Conservation (phyloP, 2,797 vertebrate genomes). For the Gymnopithys bicolor region DNA sequence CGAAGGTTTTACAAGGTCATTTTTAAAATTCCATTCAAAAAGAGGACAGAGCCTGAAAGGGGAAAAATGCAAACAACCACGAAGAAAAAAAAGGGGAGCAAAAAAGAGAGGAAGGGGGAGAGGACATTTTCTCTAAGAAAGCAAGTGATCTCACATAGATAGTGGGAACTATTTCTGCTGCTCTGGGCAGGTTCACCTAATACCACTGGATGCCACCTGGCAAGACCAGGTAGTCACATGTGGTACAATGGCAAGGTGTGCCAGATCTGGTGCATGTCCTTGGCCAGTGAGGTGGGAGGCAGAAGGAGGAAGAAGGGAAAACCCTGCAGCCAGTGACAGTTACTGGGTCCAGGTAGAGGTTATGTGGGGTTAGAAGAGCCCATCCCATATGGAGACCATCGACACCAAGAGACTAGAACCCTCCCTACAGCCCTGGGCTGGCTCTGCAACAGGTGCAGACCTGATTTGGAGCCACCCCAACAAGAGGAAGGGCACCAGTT, state of each 20-base stretch:
- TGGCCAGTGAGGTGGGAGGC: neutral
- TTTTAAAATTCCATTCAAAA: neutral
- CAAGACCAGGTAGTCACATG: neutral
- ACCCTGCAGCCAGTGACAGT: neutral
- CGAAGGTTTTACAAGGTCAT: neutral
- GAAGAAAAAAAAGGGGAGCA: neutral
- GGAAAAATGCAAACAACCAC: neutral
- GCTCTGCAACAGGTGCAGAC: neutral
- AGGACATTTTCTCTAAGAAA: neutral
- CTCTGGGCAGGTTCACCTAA: neutral
- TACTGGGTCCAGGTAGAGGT: neutral
- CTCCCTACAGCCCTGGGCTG: neutral
- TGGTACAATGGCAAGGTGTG: neutral
- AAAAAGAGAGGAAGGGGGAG: neutral
- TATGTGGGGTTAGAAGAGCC: accelerated
- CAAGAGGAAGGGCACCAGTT: neutral
- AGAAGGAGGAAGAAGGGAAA: neutral
- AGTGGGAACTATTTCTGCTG: neutral
- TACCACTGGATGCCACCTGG: neutral
- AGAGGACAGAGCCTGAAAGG: neutral
- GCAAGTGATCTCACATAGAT: neutral
- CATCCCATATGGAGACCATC: neutral
- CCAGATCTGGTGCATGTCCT: neutral
- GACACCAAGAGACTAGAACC: neutral
- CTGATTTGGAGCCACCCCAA: neutral